These are phyloP conservation scores for Onchidella celtica DNA, from an alignment of 2,888 invertebrate genomes.

Conservation along the genomic window DNA sequence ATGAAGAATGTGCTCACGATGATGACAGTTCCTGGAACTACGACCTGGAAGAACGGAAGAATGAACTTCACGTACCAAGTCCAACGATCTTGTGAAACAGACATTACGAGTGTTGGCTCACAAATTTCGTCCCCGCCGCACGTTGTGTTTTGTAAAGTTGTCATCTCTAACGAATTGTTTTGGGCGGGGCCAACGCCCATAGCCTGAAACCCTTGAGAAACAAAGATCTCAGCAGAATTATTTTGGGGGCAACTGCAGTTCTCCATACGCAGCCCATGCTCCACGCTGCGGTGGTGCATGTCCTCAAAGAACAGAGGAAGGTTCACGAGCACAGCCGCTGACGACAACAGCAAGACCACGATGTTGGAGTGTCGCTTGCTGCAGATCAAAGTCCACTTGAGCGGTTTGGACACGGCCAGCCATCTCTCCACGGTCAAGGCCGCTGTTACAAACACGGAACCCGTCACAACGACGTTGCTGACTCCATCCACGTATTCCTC, in stretches of 20 bases:
- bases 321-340: neutral
- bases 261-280: neutral
- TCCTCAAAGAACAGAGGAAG: slow-evolving; percentile 8
- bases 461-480: neutral
- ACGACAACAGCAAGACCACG: neutral
- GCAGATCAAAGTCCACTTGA: neutral
- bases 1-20: neutral
- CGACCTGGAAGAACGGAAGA: neutral
- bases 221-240: neutral
- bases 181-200: neutral
- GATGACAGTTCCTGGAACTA: neutral
- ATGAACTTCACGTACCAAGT: neutral
- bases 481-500: slow-evolving; percentile 1
- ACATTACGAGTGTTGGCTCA: neutral
- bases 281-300: no score
- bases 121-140: neutral
- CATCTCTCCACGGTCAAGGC: neutral
- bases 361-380: neutral
- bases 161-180: neutral
- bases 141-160: neutral
- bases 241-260: neutral
- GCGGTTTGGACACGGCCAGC: slow-evolving; percentile 9
- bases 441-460: slow-evolving; percentile 12
- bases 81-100: neutral
- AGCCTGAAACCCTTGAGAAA: neutral